Conservation (phyloP, 2,888 invertebrate genomes). For the Autographa pulchrina region DNA sequence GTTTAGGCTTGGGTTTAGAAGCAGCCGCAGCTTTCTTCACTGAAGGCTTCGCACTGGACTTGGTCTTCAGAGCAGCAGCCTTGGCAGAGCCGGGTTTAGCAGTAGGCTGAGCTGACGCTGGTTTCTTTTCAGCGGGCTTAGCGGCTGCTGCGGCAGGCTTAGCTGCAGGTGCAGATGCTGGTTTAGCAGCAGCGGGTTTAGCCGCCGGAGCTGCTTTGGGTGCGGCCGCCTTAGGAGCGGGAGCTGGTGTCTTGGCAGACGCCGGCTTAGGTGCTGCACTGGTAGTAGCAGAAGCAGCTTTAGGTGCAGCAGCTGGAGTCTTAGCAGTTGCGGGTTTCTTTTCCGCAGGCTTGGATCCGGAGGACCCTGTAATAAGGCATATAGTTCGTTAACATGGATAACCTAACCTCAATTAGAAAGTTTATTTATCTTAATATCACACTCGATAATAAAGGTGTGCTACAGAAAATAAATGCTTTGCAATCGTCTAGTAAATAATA, state of each 20-base stretch:
- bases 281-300: slow-evolving; percentile 73
- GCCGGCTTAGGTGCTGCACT: slow-evolving; percentile 77
- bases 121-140: slow-evolving; percentile 81
- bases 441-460: no score
- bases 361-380: slow-evolving; percentile 68
- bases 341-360: slow-evolving; percentile 84
- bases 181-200: slow-evolving; percentile 81
- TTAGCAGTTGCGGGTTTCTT: slow-evolving; percentile 83
- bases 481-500: neutral
- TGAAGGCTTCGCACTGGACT: slow-evolving; percentile 87
- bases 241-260: slow-evolving; percentile 80
- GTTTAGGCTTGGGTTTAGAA: slow-evolving; percentile 86
- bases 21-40: slow-evolving; percentile 87
- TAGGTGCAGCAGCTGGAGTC: slow-evolving; percentile 84
- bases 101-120: slow-evolving; percentile 75
- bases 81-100: slow-evolving; percentile 89
- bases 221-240: slow-evolving; percentile 85
- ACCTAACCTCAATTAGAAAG: slow-evolving; percentile 67
- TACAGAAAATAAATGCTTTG: neutral
- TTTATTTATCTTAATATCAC: slow-evolving; percentile 9
- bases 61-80: slow-evolving; percentile 85
- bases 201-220: slow-evolving; percentile 79
- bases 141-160: slow-evolving; percentile 82
- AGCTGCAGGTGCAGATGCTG: slow-evolving; percentile 85
- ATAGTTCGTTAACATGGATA: slow-evolving; percentile 21